Evolutionary conservation across 2,888 invertebrate genomes (phyloP).

Genomic region (Calameuta pallipes): DNA sequence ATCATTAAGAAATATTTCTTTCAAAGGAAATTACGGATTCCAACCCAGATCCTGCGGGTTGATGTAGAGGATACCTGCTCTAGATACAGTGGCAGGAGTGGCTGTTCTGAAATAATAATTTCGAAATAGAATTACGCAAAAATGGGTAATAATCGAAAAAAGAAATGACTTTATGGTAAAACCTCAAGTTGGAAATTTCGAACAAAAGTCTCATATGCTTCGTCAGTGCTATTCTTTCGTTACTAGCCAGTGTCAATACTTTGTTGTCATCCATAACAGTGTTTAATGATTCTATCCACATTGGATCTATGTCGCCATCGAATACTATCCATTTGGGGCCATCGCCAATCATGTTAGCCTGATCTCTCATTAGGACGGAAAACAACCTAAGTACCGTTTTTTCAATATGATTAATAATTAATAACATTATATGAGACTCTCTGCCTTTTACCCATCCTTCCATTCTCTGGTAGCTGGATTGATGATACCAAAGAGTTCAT

Average conservation of each 20-base stretch:
- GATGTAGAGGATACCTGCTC: constrained; percentile 94
- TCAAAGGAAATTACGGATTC: constrained; percentile 79
- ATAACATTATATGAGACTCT: background rate
- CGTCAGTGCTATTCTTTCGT: constrained; percentile 92
- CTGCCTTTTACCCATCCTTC: constrained; percentile 75
- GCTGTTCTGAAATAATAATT: constrained; percentile 74
- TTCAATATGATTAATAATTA: constrained; percentile 1
- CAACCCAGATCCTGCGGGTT: constrained; percentile 95
- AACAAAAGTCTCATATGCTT: constrained; percentile 91
- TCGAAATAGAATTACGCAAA: background rate
- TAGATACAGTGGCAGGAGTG: constrained; percentile 94
- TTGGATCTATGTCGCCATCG: constrained; percentile 96
- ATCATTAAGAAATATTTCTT: background rate
- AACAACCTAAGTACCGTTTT: constrained; percentile 76
- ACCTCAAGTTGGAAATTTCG: constrained; percentile 85
- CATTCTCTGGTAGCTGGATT: constrained; percentile 94
- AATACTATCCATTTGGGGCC: constrained; percentile 95
- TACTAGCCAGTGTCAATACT: constrained; percentile 90
- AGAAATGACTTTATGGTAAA: background rate
- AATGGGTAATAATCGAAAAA: background rate
- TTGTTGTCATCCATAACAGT: constrained; percentile 99
- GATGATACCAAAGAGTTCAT: constrained; percentile 94
- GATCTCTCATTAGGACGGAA: constrained; percentile 92
- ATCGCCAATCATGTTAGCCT: constrained; percentile 87
- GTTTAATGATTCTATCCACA: constrained; percentile 98